Base-by-base conservation (phyloP, 2,113 vertebrate species). In the Syngnathus floridae region DNA sequence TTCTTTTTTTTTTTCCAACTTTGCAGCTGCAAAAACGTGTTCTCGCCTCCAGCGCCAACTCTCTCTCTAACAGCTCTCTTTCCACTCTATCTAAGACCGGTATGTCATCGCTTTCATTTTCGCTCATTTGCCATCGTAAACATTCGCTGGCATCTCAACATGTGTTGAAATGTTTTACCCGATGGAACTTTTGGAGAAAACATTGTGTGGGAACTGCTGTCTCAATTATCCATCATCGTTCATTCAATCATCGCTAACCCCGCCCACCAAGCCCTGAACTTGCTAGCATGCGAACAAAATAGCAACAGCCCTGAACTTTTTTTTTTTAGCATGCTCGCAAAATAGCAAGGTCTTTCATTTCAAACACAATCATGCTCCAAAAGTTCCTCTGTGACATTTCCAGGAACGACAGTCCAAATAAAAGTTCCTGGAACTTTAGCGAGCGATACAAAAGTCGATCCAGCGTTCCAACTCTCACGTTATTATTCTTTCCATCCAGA, bases 61-160 rank as follows among this genome's bases (percentile, higher is more conserved):
- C 92, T 91, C 84, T 93, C 85, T 94, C 92, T 93, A 92, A 92
- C 88, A 91, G 92, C 91, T 94, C 91, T 90, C 91, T 95, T 90
- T 92, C 91, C 91, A 88, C 91, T 90, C 84, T 93, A 82, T 91
- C 89, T 92, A 95, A 92, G 88, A 90, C 90, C 83, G 94, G 93
- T 95, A 94, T 82, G 94, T 94, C 88, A 81, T 61, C 45, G 55
- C 75, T 69, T 63, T 67, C 60, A 63, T 0, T 51, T 57, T 69
- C 55, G 17, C 35, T 71, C 64, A 59, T 19, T 59, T 59, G 2
- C 48, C 57, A 59, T 10, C 16, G 3, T 31, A 4, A 46, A 10
- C 45, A 46, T 51, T 51, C 19, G 5, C 22, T 22, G 21, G 19
- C 48, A 51, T 51, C 8, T 51, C 19, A 51, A 51, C 5, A 11